Evolutionary conservation across 2,113 vertebrate genomes (phyloP).

Genomic region (Prunella himalayana): DNA sequence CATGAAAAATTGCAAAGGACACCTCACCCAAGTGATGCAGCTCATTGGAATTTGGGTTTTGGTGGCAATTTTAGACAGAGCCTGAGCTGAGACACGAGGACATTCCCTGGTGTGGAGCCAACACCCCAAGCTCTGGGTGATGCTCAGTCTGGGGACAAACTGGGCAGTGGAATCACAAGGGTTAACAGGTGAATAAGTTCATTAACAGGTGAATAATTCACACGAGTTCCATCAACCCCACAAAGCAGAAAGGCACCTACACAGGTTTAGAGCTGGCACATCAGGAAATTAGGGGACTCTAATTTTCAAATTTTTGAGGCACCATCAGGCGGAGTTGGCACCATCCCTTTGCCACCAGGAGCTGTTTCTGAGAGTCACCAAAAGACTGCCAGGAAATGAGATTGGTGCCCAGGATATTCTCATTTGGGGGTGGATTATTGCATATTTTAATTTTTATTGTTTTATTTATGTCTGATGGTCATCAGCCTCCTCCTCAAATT

Average conservation of each 20-base stretch:
- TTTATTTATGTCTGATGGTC: neutral
- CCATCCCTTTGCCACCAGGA: neutral
- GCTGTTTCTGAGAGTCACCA: neutral
- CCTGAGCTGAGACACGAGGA: accelerated
- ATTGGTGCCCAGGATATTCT: neutral
- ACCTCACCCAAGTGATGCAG: neutral
- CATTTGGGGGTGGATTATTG: neutral
- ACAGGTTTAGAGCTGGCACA: no score
- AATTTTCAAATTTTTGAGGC: neutral
- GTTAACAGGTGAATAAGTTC: neutral
- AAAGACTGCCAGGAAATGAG: neutral
- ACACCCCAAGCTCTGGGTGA: neutral
- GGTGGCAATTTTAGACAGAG: neutral
- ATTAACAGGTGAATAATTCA: neutral
- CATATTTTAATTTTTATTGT: neutral
- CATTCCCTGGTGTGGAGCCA: accelerated
- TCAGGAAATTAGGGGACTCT: neutral
- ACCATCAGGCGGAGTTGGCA: neutral
- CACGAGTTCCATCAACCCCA: accelerated
- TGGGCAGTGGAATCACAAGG: no score
- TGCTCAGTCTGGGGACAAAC: neutral
- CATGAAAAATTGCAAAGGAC: neutral
- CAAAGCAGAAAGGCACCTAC: neutral
- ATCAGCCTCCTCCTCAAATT: neutral
- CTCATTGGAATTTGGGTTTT: neutral